Base-by-base conservation (phyloP, 23 tunicate species). In the Corella eumyota region DNA sequence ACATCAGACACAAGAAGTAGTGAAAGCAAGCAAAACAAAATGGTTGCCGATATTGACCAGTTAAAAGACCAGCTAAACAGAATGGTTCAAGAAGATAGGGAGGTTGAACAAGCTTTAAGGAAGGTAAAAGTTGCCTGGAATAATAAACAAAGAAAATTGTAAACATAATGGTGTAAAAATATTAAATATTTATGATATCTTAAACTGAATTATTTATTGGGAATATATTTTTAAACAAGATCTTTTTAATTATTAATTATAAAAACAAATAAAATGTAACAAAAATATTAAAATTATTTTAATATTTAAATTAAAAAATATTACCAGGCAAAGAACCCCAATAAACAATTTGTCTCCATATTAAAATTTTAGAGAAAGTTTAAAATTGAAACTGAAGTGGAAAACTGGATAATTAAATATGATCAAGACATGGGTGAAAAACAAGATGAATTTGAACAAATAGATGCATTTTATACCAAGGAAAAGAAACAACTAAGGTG, bases 401-500 rank as follows among this genome's bases (percentile, higher is more conserved):
- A 92, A 51, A 92, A 92, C 50, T 92, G 98, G 98, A 92, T 92
- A 60, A 65, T 59, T 51, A 92, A 92, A 62, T 92, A 83, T 62
- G 98, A 92, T 47, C 81, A 72, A 44, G 96, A 88, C 55, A 88
- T 88, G 96, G 83, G 77, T 6, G 99, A 77, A 34, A 80, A 78
- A 37, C 99, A 93, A 56, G 78, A 77, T 49, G 86, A 93, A 58
- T 76, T 77, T 51, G 99, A 93, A 68, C 70, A 93, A 35, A 87
- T 93, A 4, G 95, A 93, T 55, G 74, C 29, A 28, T 83, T 87
- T 30, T 93, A 93, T 64, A 79, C 86, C 23, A 81, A 85, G 36
- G 99, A 93, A 61, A 93, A 93, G 78, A 87, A 93, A 66, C 94
- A 93, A 68, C 69, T 93, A 11, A 84, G 81, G 93, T 78, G 37